Base-by-base conservation (phyloP, 2,113 vertebrate species). In the Hoplias malabaricus region DNA sequence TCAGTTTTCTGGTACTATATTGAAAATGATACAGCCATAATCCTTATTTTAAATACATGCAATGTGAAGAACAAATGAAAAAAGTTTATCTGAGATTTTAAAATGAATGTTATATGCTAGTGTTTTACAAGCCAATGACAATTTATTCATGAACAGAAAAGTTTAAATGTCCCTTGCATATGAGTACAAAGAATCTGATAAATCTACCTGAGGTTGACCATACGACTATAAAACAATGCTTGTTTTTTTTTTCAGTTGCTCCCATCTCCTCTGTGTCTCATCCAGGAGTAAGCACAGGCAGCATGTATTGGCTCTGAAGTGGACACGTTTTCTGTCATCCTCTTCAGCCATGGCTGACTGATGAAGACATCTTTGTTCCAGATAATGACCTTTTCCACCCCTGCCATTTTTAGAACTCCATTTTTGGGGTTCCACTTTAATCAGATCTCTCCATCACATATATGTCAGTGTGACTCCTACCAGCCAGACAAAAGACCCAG, bases 321-420 rank as follows among this genome's bases (percentile, higher is more conserved):
- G 19, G 29, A 40, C 57, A 66, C 14, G 43, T 75, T 7, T 68
- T 69, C 40, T 70, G 80, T 82, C 75, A 48, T 50, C 25, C 2
- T 65, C 14, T 36, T 14, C 59, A 27, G 27, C 23, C 33, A 34
- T 50, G 8, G 25, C 48, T 72, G 75, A 84, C 42, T 79, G 82
- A 84, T 81, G 67, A 72, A 71, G 38, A 71, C 5, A 4, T 54
- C 57, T 63, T 31, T 36, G 46, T 46, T 56, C 42, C 38, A 56
- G 61, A 84, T 84, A 81, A 84, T 48, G 75, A 68, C 61, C 75
- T 78, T 23, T 67, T 77, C 38, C 19, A 56, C 48, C 54, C 54
- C 19, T 9, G 9, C 79, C 75, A 78, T 81, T 84, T 84, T 81
- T 84, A 84, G 82, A 81, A 62, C 57, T 78, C 70, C 65, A 71